Base-by-base conservation (phyloP, 1,140 invertebrate genomes). In the Globodera ellingtonae region DNA sequence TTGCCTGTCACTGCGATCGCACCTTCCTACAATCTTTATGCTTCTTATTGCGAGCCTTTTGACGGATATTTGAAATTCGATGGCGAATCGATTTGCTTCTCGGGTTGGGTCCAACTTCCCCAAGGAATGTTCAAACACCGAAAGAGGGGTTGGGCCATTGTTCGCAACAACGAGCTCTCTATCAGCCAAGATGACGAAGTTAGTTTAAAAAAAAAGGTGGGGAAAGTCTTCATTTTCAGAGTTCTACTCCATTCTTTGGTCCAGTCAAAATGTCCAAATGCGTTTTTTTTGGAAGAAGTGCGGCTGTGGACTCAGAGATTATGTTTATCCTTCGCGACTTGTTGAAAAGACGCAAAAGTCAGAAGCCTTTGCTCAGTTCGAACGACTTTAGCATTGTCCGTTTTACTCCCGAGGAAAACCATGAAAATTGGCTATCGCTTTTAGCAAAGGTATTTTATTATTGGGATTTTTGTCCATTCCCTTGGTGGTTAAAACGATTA, bases 321-420 rank as follows among this genome's bases (percentile, higher is more conserved):
- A 62, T 85, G 13, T 76, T 84, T 74, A 52, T 81, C 46, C 48
- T 21, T 18, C 7, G 21, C 4, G 67, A 70, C 13, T 10, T 70
- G 50, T n/a, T 35, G 18, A 86, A 69, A 56, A 56, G 72, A 48
- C 13, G 59, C 50, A 84, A 71, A 70, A 75, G 13, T 56, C 47
- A 75, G 24, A 71, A 66, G 48, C 44, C 4, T 15, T 62, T 71
- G 24, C 46, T 24, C 13, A n/a, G 48, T 67, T 71, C 69, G 50
- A 46, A 15, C 8, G 70, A 72, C 8, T 82, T 59, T n/a, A 67
- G 65, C 46, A 65, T 46, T 52, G 56, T 83, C 15, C 69, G 69
- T 47, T 86, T 84, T 75, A 56, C 67, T 24, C 84, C 84, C 13
- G 85, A 83, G 52, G 85, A 84, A 44, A 85, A 86, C 67, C 66